Base-by-base conservation (phyloP, 2,113 vertebrate species). In the Ahaetulla prasina region DNA sequence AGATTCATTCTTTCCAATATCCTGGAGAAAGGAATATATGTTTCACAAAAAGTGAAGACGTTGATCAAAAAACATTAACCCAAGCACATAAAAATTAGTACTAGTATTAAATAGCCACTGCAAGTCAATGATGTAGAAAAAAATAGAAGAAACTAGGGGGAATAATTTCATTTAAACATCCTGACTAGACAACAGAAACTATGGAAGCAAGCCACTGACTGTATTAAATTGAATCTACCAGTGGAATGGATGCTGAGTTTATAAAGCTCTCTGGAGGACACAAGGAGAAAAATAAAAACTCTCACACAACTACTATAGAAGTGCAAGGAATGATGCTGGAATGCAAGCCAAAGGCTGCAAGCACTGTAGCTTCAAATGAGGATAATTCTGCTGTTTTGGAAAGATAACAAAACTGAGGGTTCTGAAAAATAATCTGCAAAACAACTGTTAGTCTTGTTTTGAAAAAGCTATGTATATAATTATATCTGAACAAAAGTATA, bases 401-500 rank as follows among this genome's bases (percentile, higher is more conserved):
- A 88, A 60, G 30, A 57, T 52, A 88, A 63, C 94, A 2, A 80
- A 95, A 96, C 94, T 93, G 95, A 94, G 43, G 16, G 45, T 86
- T 91, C 93, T 94, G 30, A 50, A 95, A 54, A 93, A 50, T 49
- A 87, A 88, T 39, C 89, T 74, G 27, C 12, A 92, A 89, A 22
- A 14, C 25, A 11, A 85, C 7, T 50, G 18, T 80, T 54, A 74
- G 84, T 43, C 39, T 85, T 52, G 27, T 11, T 89, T 89, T 84
- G 52, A 85, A 92, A 85, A 89, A 89, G 52, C 52, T 55, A 84
- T 57, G 22, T 52, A 92, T n/a, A 97, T 92, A 96, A 91, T 95
- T 95, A 97, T 95, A 95, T 95, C 96, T 97, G 94, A 97, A 95
- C 96, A 96, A 93, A 96, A 96, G 94, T 96, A 95, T 95, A 96